Evolutionary conservation across 2,113 vertebrate species (phyloP), one percentile per base, ranked within the genome.

Genomic region (Osmerus mordax): DNA sequence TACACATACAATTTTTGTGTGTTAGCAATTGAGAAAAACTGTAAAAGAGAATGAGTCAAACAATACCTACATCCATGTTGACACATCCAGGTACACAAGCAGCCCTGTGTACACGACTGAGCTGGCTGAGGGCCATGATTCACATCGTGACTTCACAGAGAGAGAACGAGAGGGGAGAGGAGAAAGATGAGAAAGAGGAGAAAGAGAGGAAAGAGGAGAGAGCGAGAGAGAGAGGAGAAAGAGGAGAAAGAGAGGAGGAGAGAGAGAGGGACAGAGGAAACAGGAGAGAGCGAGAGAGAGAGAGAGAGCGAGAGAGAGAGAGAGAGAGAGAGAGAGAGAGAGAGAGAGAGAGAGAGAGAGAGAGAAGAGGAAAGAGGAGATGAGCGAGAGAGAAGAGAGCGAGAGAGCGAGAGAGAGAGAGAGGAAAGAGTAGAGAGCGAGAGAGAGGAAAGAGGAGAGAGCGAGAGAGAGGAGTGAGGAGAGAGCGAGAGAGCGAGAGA

Each of bases 61-160:
- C 29, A 32, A 32, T 3, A 32, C 29, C 1, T 32, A 3, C 29
- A 4, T 32, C 29, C 29, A 32, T 32, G 29, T 32, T 32, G 29
- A 32, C 29, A 32, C 29, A 32, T 32, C 29, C 29, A 32, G 4
- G 29, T 32, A 32, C 53, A 14, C 11, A 21, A 54, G 12, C 53
- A 18, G 16, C 53, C 53, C 21, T 21, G 21, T 21, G 21, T 2
- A 18, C 11, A 3, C 53, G n/a, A 18, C 53, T 54, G 12, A 12
- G 2, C 53, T 14, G 53, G 53, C 2, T 54, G 53, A 18, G 53
- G 53, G 8, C 16, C 2, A 2, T 2, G 53, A 54, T 21, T 3
- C 53, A 18, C 53, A 12, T 2, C 2, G 66, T 76, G 73, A 79
- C 41, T 67, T 72, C 69, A 68, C 59, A 60, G 53, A 72, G 51